Evolutionary conservation across 2,797 vertebrate species (phyloP).

Genomic region (Trachurus trachurus): DNA sequence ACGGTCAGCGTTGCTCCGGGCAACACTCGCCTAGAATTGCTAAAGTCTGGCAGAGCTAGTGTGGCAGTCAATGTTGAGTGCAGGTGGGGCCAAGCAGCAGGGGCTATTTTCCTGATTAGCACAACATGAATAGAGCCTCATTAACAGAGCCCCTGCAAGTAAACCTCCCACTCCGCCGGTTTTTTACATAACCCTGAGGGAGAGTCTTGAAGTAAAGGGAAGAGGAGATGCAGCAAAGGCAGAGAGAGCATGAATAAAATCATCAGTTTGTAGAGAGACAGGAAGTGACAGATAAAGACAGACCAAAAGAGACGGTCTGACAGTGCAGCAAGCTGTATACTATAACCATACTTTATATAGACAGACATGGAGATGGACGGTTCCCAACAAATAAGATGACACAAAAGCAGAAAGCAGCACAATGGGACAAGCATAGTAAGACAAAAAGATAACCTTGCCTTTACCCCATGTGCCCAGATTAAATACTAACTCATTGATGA

Average conservation of each 20-base stretch:
- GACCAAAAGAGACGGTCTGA: conserved; percentile 27
- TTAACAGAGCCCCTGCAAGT: conserved; percentile 61
- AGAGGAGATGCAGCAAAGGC: conserved; percentile 5
- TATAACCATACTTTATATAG: not conserved
- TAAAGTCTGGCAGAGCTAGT: conserved; percentile 1
- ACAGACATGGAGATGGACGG: not conserved
- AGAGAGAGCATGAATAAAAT: not conserved
- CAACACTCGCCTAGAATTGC: conserved; percentile 10
- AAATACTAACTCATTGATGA: not conserved
- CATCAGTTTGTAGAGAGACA: conserved; percentile 6
- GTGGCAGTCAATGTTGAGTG: not conserved
- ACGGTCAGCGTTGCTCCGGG: not conserved
- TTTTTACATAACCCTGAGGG: conserved; percentile 11
- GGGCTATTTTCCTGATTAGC: conserved; percentile 53
- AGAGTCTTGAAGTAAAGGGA: not conserved
- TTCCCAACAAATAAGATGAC: conserved; percentile 4
- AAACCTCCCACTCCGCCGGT: conserved; percentile 46
- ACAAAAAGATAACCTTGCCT: not conserved
- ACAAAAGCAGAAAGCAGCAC: conserved; percentile 1
- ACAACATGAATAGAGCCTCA: conserved; percentile 42
- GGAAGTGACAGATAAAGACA: conserved; percentile 16
- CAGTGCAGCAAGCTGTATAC: conserved; percentile 9
- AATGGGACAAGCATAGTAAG: not conserved
- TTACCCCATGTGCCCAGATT: not conserved
- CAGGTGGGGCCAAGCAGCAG: conserved; percentile 47